These are phyloP conservation scores for Symphodus melops DNA, from an alignment of 2,113 vertebrate genomes.

Conservation along the genomic window DNA sequence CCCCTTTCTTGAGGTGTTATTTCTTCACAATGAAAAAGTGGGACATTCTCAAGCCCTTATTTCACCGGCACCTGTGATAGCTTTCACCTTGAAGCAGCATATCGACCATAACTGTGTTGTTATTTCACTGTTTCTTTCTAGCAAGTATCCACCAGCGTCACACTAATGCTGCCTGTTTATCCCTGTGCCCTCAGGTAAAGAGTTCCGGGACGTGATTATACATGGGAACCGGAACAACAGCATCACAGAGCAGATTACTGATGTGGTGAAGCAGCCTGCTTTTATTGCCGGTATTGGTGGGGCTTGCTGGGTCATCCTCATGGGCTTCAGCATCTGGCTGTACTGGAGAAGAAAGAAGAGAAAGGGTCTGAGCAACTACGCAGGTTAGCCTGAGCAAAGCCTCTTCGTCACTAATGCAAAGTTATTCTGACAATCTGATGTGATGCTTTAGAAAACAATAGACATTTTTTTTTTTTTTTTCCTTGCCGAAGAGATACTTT, in stretches of 20 bases:
- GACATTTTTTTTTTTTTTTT: no score
- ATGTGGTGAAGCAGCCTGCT: constrained; percentile 98
- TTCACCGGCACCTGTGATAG: neutral
- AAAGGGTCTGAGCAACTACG: constrained; percentile 99
- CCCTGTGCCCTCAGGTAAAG: constrained; percentile 75
- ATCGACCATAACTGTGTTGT: constrained; percentile 11
- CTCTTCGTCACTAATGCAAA: neutral
- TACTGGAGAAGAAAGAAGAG: constrained; percentile 99
- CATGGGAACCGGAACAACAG: constrained; percentile 95
- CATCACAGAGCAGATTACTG: constrained; percentile 99
- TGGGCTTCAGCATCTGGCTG: constrained; percentile 99
- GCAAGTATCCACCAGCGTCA: constrained; percentile 5
- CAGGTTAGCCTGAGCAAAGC: constrained; percentile 85
- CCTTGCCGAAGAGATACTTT: constrained; percentile 2
- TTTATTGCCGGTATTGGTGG: constrained; percentile 99
- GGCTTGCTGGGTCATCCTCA: constrained; percentile 99
- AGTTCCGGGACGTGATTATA: constrained; percentile 92
- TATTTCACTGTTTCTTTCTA: constrained; percentile 7
- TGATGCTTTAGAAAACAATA: neutral
- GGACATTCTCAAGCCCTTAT: constrained; percentile 14
- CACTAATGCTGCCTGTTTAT: constrained; percentile 25
- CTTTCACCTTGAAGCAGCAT: constrained; percentile 38
- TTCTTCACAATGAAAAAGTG: constrained; percentile 2
- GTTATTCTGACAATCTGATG: neutral
- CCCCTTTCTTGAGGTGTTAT: constrained; percentile 17